These are phyloP conservation scores for Heterodera schachtii DNA, from an alignment of 1,140 invertebrate genomes.

Conservation along the genomic window DNA sequence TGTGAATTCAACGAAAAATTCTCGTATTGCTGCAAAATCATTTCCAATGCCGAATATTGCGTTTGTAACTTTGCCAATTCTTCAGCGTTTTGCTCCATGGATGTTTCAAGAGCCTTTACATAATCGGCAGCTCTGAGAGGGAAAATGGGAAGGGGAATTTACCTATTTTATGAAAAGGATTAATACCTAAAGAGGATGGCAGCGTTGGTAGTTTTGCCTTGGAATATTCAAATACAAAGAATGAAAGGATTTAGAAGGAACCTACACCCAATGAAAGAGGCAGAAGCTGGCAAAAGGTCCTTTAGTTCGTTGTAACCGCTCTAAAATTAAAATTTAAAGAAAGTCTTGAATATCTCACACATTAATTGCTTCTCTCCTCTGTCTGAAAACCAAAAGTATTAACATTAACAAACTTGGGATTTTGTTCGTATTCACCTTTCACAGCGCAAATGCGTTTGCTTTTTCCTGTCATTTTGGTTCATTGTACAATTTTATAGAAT, in stretches of 20 bases:
- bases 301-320: constrained; percentile 64
- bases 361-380: constrained; percentile 63
- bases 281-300: constrained; percentile 58
- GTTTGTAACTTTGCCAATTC: constrained; percentile 51
- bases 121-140: constrained; percentile 57
- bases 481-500: constrained; percentile 18
- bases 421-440: constrained; percentile 38
- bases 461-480: constrained; percentile 58
- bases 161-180: not conserved
- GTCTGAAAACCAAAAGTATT: constrained; percentile 24
- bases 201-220: constrained; percentile 61
- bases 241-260: not conserved
- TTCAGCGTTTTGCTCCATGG: constrained; percentile 55
- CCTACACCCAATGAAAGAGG: constrained; percentile 55
- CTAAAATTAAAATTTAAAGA: constrained; percentile 39
- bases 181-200: constrained; percentile 56
- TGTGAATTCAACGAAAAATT: constrained; percentile 51
- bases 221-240: not conserved
- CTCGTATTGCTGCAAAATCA: constrained; percentile 62
- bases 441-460: constrained; percentile 61
- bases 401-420: not conserved
- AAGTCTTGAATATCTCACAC: constrained; percentile 44
- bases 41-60: constrained; percentile 55
- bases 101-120: constrained; percentile 56
- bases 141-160: constrained; percentile 8